A percentile compares a stretch with the other conserved stretches of the same genome.
Conservation (phyloP, 2,888 invertebrate species). For the Elysia crispata region DNA sequence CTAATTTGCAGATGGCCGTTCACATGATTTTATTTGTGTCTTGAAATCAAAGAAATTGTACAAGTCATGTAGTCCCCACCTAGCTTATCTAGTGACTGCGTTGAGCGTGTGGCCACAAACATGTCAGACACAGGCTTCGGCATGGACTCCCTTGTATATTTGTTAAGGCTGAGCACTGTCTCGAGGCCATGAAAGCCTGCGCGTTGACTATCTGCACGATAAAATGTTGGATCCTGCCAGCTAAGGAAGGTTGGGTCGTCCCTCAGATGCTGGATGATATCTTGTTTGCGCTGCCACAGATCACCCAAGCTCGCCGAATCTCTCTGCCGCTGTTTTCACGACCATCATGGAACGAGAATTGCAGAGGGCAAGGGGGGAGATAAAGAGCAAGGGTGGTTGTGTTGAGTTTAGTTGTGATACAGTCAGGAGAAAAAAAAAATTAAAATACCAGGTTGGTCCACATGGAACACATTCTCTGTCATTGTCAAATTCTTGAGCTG, state of each 20-base stretch:
- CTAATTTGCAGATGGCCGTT: too few species aligned
- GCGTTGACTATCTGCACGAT: background rate
- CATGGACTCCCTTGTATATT: slow-evolving; percentile 32
- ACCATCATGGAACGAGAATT: too few species aligned
- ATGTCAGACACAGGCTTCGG: slow-evolving; percentile 47
- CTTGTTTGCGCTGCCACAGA: slow-evolving; percentile 47
- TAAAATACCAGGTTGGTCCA: too few species aligned
- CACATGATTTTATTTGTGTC: too few species aligned
- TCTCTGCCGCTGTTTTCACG: background rate
- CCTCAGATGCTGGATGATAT: slow-evolving; percentile 48
- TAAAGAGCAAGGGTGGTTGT: slow-evolving; percentile 10
- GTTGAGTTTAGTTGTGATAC: background rate
- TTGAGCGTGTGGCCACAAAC: slow-evolving; percentile 51
- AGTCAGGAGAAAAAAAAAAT: slow-evolving; percentile 19
- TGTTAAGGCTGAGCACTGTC: slow-evolving; percentile 32
- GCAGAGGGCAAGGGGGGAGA: background rate
- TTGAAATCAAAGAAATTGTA: too few species aligned
- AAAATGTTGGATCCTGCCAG: slow-evolving; percentile 22
- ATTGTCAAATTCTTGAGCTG: too few species aligned
- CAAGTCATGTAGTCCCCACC: slow-evolving; percentile 24
- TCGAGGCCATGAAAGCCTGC: slow-evolving; percentile 35
- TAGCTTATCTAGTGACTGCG: slow-evolving; percentile 49
- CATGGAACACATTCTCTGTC: too few species aligned
- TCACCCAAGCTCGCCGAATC: slow-evolving; percentile 45
- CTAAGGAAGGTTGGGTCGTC: slow-evolving; percentile 15